phyloP scores from a whole-genome alignment of 2,888 invertebrate genomes.

The Hermaeophaga mercurialis region DNA sequence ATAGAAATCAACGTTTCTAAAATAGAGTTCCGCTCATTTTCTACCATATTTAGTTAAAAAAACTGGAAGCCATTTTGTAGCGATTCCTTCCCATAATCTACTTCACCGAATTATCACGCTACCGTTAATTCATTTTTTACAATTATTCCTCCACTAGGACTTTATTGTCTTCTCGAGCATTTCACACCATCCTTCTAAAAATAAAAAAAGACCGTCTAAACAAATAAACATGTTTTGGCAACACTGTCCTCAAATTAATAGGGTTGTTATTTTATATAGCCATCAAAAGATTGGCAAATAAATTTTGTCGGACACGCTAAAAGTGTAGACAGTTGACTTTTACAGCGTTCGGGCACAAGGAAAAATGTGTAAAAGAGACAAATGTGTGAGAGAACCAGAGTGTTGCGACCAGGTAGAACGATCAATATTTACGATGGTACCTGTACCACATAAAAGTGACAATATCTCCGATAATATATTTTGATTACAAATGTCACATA shows the following conservation, averaged over 20 bases:
- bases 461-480: not conserved
- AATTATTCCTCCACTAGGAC: constrained; percentile 29
- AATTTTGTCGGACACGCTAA: constrained; percentile 49
- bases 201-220: constrained; percentile 27
- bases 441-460: not conserved
- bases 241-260: constrained; percentile 36
- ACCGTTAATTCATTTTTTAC: constrained; percentile 33
- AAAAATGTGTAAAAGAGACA: constrained; percentile 46
- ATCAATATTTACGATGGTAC: constrained; percentile 45
- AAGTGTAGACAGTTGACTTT: constrained; percentile 49
- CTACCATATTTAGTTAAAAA: too few relatives aligned
- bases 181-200: constrained; percentile 30
- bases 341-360: constrained; percentile 48
- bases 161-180: constrained; percentile 33
- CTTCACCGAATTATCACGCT: constrained; percentile 27
- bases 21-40: too few relatives aligned
- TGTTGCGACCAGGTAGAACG: constrained; percentile 42
- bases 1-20: too few relatives aligned
- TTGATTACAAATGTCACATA: not conserved
- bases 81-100: not conserved
- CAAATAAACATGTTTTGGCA: constrained; percentile 38
- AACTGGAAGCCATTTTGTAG: constrained; percentile 21
- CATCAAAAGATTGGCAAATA: constrained; percentile 49
- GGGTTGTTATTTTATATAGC: constrained; percentile 46
- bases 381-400: constrained; percentile 41